Base-by-base conservation (phyloP, 2,797 vertebrate genomes). In the Oryzias sinensis region DNA sequence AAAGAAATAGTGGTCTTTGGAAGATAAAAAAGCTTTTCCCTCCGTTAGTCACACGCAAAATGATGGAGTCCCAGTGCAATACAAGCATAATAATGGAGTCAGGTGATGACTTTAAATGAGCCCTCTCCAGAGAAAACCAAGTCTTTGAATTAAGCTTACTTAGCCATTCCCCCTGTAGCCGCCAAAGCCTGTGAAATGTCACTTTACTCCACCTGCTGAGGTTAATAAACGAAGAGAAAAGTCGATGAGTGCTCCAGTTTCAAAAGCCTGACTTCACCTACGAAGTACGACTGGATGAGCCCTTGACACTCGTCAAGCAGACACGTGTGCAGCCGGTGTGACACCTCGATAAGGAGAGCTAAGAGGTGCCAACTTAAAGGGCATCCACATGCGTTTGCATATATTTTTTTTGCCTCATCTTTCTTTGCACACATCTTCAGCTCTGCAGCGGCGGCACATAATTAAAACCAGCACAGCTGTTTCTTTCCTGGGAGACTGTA, bases 11-110 rank as follows among this genome's bases (percentile, higher is more conserved):
- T 74, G 55, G 68, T 68, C 60, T 72, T 75, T 81, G 16, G 61
- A 44, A 51, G 80, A 74, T 80, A 80, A 84, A 68, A 72, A 59
- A 74, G 27, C 33, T 56, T 68, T 67, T 72, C 42, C 68, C 52
- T 79, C 61, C 45, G 57, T 67, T 57, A 59, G 68, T 79, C 67
- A 48, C 46, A 57, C 33, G 41, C 37, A 50, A 49, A 74, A 54
- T 45, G 62, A 73, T 56, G 65, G 52, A 49, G 5, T 78, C 51
- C 37, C 17, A 55, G 52, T 62, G 62, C 69, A 56, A 61, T 46
- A 57, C 43, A 25, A 59, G 22, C 62, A 64, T 64, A 24, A 62
- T 61, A 53, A 17, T 17, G 20, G 45, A 53, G 2, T 5, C 18
- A 17, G 57, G 50, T 63, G 67, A 70, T 53, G 70, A 65, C 70